These are phyloP conservation scores for Globodera rostochiensis DNA, from an alignment of 1,140 invertebrate genomes.

Conservation along the genomic window DNA sequence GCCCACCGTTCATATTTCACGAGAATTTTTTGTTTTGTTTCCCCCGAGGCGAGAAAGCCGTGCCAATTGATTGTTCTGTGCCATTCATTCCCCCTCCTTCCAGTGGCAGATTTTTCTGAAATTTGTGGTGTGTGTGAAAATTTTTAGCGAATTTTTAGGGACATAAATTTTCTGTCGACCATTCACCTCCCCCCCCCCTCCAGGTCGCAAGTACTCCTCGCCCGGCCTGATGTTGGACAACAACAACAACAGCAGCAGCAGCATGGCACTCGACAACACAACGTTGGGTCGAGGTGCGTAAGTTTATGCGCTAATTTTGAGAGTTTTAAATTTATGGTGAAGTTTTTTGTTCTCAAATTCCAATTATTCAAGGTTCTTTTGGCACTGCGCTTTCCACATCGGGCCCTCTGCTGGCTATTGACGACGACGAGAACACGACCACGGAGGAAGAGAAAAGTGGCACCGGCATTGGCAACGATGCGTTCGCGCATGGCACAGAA, in stretches of 20 bases:
- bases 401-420: background rate
- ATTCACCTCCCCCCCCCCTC: background rate
- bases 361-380: background rate
- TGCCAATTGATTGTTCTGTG: no score
- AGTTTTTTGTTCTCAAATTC: background rate
- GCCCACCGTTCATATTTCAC: background rate
- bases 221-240: background rate
- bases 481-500: constrained; percentile 9
- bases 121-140: background rate
- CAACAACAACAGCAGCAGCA: background rate
- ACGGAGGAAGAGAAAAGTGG: constrained; percentile 6
- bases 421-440: constrained; percentile 1
- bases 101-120: background rate
- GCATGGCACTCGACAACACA: background rate
- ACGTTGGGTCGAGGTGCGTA: background rate
- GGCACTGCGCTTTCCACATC: background rate
- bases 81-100: no score
- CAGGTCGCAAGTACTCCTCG: background rate
- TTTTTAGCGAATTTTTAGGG: background rate
- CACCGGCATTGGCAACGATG: background rate
- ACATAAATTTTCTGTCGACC: background rate
- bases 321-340: background rate
- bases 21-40: background rate
- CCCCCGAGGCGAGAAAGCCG: no score
- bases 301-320: background rate